Evolutionary conservation across 2,888 invertebrate genomes (phyloP), one percentile per base, ranked within the genome.

Genomic region (Trachelus troglodyta): DNA sequence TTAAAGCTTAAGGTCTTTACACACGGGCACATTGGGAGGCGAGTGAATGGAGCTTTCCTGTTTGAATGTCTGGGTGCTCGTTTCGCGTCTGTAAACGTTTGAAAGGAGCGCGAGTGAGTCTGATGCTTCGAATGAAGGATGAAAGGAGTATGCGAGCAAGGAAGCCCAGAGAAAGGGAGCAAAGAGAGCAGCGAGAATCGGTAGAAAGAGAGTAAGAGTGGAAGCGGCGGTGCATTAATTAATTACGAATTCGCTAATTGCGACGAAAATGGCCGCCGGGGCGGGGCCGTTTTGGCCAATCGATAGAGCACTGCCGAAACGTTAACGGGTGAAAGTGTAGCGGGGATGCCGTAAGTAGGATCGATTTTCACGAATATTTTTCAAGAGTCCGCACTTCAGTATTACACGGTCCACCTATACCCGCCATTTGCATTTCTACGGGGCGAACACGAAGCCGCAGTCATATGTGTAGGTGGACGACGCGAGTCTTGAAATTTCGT

Each of bases 201-300:
- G 69, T 81, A 75, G 78, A 84, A 82, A 79, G 76, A 75, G 75
- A 31, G 74, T 69, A 12, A 80, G 76, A 79, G 75, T 68, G 73
- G 69, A 80, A 84, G 86, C 37, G 35, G 34, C 34, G 81, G 82
- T 81, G 85, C 86, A 87, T 88, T 88, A 86, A 88, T 87, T 88
- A 88, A 88, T 86, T 88, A 85, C 83, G 83, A 87, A 88, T 87
- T 87, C 84, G 85, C 85, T 88, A 88, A 88, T 87, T 88, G 85
- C 83, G 79, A 84, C 86, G 84, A 88, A 88, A 86, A 88, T 88
- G 88, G 88, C 88, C 87, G 88, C 83, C 86, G 85, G 87, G 88
- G 88, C 88, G 88, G 76, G 73, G 33, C 79, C 74, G 56, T 37
- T n/a, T 37, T 84, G 86, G 84, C 84, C 81, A 81, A 86, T 88